Conservation (phyloP, 2,888 invertebrate species). For the Leucozona laternaria region DNA sequence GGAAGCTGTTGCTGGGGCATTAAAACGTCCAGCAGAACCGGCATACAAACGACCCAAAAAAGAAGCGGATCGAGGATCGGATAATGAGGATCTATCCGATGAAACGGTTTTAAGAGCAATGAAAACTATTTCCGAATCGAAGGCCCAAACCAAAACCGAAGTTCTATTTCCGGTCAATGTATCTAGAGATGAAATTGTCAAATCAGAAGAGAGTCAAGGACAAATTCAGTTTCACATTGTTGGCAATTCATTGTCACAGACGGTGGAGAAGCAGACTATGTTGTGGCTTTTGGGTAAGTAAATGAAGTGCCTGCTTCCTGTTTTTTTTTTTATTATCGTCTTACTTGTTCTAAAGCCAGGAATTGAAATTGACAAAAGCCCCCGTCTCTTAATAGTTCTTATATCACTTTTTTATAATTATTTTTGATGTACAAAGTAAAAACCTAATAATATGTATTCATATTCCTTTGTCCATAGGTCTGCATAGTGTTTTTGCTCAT, state of each 20-base stretch:
- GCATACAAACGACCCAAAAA: constrained; percentile 65
- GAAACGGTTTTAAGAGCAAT: constrained; percentile 91
- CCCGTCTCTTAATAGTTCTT: no score
- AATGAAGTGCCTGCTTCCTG: not conserved
- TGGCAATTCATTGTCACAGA: constrained; percentile 93
- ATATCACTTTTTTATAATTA: no score
- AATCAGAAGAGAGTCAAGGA: constrained; percentile 92
- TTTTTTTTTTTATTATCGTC: not conserved
- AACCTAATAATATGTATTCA: not conserved
- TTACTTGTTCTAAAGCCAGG: no score
- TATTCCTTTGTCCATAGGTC: constrained; percentile 80
- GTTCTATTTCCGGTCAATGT: constrained; percentile 89
- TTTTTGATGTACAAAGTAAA: not conserved
- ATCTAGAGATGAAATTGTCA: constrained; percentile 93
- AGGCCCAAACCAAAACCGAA: constrained; percentile 83
- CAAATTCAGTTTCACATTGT: constrained; percentile 95
- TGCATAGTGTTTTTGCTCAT: constrained; percentile 96
- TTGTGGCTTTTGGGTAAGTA: constrained; percentile 86
- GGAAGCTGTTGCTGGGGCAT: constrained; percentile 65
- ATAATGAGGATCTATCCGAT: constrained; percentile 88
- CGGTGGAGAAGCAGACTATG: constrained; percentile 94
- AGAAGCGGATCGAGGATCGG: constrained; percentile 51
- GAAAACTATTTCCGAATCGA: constrained; percentile 91
- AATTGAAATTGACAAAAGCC: no score
- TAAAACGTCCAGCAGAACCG: constrained; percentile 78